Conservation (phyloP, 2,797 vertebrate species). For the Sphenodon punctatus region DNA sequence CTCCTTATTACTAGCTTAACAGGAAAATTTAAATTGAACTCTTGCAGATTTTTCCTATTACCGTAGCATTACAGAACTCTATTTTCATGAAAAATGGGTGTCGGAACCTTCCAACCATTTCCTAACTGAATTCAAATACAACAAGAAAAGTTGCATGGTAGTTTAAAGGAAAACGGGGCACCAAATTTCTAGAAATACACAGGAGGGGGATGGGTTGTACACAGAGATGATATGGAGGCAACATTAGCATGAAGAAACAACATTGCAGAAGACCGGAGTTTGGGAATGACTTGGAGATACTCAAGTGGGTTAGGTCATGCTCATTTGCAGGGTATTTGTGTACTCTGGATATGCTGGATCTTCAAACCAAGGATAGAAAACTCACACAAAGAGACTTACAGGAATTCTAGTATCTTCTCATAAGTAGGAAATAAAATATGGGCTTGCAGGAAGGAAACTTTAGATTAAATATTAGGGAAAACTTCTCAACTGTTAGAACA, state of each 20-base stretch:
- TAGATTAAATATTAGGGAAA: too few relatives aligned
- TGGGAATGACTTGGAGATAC: not conserved
- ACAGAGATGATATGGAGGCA: rapidly evolving
- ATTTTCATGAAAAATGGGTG: constrained; percentile 60
- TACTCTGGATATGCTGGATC: not conserved
- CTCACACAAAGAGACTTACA: not conserved
- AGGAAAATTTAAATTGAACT: constrained; percentile 66
- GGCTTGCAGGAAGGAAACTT: too few relatives aligned
- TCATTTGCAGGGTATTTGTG: not conserved
- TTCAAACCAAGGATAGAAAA: not conserved
- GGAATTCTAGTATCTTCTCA: not conserved
- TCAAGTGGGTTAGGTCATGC: rapidly evolving
- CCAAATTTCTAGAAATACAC: not conserved
- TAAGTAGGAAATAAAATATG: too few relatives aligned
- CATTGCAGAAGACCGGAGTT: not conserved
- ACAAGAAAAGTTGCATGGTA: constrained; percentile 22
- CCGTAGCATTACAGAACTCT: constrained; percentile 44
- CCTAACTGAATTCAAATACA: constrained; percentile 49
- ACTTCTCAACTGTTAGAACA: too few relatives aligned
- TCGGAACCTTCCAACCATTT: constrained; percentile 60
- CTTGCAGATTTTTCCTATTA: constrained; percentile 50
- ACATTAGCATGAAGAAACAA: not conserved
- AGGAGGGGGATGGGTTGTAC: not conserved
- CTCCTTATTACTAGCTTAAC: constrained; percentile 65
- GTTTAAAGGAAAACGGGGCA: not conserved